Conservation (phyloP, 2,113 vertebrate species). For the Azemiops feae region DNA sequence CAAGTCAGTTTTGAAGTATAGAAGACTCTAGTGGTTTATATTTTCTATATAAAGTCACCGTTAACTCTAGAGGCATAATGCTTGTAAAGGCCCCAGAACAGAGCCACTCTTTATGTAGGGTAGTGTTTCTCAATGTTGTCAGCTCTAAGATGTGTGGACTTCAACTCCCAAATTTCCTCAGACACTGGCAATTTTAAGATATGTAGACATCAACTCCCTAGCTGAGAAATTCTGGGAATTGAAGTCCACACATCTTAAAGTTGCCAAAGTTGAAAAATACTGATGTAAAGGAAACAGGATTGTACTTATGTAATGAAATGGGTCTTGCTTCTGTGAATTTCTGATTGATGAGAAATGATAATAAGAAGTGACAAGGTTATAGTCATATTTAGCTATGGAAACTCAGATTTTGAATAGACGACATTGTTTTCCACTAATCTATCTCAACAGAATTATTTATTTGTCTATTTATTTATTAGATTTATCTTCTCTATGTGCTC, state of each 20-base stretch:
- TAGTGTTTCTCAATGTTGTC: neutral
- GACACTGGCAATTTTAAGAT: neutral
- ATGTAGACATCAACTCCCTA: neutral
- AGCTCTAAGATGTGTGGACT: neutral
- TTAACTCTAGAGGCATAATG: neutral
- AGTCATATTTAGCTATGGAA: too few relatives aligned
- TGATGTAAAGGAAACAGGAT: too few relatives aligned
- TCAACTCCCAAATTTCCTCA: neutral
- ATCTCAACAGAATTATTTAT: too few relatives aligned
- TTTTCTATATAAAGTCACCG: neutral
- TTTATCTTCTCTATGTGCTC: too few relatives aligned
- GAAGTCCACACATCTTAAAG: neutral
- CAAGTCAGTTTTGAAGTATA: neutral
- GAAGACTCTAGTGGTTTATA: neutral
- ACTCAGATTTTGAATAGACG: too few relatives aligned
- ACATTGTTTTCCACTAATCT: too few relatives aligned
- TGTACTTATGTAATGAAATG: too few relatives aligned
- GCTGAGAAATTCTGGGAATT: neutral
- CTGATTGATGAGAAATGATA: too few relatives aligned
- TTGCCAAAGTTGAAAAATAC: too few relatives aligned
- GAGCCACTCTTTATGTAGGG: neutral
- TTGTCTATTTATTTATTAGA: too few relatives aligned
- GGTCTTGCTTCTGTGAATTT: too few relatives aligned
- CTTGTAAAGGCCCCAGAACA: neutral
- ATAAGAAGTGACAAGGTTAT: too few relatives aligned